Evolutionary conservation across 2,113 vertebrate species (phyloP).

Genomic region (Puma concolor): DNA sequence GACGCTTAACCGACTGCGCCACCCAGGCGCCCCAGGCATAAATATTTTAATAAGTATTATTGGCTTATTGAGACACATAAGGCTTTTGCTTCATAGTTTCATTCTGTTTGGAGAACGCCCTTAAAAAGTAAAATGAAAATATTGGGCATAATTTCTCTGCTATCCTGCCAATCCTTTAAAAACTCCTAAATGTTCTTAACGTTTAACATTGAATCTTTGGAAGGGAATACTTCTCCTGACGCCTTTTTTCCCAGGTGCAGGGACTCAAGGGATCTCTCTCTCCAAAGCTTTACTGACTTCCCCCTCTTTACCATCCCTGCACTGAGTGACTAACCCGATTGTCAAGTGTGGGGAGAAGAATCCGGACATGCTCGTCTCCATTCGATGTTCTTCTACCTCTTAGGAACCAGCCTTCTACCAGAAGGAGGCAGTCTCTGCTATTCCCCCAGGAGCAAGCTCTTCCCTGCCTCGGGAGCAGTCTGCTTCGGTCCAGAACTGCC

Average conservation of each 20-base stretch:
- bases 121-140: background rate
- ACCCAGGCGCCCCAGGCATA: too few relatives aligned
- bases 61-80: background rate
- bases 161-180: background rate
- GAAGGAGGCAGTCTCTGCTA: background rate
- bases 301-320: too few relatives aligned
- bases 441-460: background rate
- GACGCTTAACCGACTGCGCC: too few relatives aligned
- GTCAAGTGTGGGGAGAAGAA: too few relatives aligned
- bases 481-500: background rate
- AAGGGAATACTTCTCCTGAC: background rate
- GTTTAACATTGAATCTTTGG: background rate
- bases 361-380: too few relatives aligned
- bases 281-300: background rate
- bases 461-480: background rate
- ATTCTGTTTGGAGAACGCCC: background rate
- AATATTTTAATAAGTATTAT: background rate
- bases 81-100: background rate
- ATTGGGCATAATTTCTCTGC: background rate
- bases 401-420: background rate
- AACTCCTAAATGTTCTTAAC: background rate
- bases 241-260: background rate
- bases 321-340: background rate
- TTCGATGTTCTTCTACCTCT: fast-evolving
- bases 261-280: background rate